Conservation (phyloP, 2,888 invertebrate species). For the Calameuta pallipes region DNA sequence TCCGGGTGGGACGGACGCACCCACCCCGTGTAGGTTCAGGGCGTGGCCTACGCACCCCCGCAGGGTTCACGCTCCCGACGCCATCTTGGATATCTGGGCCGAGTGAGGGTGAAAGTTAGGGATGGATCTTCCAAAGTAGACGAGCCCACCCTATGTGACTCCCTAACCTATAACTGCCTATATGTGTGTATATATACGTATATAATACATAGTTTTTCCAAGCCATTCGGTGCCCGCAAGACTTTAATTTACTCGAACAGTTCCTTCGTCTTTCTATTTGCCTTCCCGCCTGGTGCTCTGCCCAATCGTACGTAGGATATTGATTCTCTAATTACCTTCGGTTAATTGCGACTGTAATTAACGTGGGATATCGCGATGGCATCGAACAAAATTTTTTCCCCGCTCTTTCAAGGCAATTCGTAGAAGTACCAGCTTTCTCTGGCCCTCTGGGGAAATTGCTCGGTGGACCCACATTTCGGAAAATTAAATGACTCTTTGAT, state of each 20-base stretch:
- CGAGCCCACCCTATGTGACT: background rate
- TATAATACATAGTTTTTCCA: background rate
- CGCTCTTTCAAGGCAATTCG: background rate
- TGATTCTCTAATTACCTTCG: background rate
- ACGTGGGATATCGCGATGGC: background rate
- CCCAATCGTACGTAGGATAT: background rate
- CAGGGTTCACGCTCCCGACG: conserved; percentile 42
- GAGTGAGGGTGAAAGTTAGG: conserved; percentile 54
- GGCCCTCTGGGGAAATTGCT: background rate
- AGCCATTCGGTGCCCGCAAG: background rate
- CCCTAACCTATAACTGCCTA: background rate
- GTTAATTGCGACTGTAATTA: background rate
- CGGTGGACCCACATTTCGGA: background rate
- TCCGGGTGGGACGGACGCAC: conserved; percentile 23
- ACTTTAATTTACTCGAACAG: background rate
- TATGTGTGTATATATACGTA: background rate
- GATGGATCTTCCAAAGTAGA: conserved; percentile 13
- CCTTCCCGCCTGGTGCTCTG: background rate
- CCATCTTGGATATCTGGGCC: conserved; percentile 54
- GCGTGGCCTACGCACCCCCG: conserved; percentile 60
- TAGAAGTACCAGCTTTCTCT: background rate
- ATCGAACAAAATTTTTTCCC: background rate
- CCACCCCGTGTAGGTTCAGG: conserved; percentile 39
- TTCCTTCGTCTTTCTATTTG: background rate
- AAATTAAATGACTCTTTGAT: background rate